phyloP scores from a whole-genome alignment of 2,113 vertebrate species.

The Numida meleagris region DNA sequence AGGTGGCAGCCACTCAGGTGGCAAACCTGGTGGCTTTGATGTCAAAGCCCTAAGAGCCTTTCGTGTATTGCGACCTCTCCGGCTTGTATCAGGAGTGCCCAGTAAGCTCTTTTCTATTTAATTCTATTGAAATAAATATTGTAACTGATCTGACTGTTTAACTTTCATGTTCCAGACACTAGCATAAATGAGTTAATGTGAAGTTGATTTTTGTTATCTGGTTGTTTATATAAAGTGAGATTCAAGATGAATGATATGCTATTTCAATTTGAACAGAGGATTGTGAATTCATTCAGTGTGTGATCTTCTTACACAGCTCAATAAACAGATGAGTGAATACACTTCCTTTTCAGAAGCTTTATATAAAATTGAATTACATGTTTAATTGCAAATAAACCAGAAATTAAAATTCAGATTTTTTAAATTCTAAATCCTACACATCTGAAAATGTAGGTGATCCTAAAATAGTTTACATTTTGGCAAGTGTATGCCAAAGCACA shows the following conservation, averaged over 20 bases:
- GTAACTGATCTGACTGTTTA: background rate
- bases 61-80: slow-evolving; percentile 96
- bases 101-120: slow-evolving; percentile 84
- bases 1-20: slow-evolving; percentile 82
- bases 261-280: background rate
- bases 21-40: slow-evolving; percentile 97
- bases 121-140: background rate
- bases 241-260: background rate
- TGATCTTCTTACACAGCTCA: slow-evolving; percentile 5
- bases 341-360: slow-evolving; percentile 14
- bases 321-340: background rate
- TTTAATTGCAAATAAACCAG: background rate
- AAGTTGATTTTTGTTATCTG: background rate
- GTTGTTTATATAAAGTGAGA: background rate
- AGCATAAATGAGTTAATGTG: background rate
- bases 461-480: slow-evolving; percentile 11
- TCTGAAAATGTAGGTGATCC: slow-evolving; percentile 24
- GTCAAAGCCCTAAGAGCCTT: slow-evolving; percentile 99
- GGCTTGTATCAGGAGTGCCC: slow-evolving; percentile 99
- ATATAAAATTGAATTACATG: background rate
- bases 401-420: background rate
- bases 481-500: background rate
- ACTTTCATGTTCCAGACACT: background rate
- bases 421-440: background rate
- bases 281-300: background rate